These are phyloP conservation scores for Lepidocyrtoides sp. DNA, from an alignment of 2,888 invertebrate species.

Conservation along the genomic window DNA sequence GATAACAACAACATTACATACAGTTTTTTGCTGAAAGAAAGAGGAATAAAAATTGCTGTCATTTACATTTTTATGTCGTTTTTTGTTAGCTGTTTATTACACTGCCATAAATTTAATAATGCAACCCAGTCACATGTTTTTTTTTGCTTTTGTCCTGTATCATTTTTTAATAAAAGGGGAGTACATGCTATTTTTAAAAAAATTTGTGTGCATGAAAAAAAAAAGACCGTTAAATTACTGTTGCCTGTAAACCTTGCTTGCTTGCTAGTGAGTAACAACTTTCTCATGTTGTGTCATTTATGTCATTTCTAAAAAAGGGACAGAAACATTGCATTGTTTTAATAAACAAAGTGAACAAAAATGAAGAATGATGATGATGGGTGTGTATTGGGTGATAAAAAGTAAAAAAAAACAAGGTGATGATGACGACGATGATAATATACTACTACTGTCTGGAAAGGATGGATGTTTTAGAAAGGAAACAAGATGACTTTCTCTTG, in stretches of 20 bases:
- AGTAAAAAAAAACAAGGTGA: neutral
- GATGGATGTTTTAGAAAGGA: neutral
- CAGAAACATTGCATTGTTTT: neutral
- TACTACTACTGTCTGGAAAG: no score
- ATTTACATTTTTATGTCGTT: constrained; percentile 13
- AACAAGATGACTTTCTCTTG: constrained; percentile 7
- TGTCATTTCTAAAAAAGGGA: no score
- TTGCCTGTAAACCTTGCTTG: no score
- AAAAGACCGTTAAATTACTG: no score
- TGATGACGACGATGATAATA: neutral
- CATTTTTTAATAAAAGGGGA: neutral
- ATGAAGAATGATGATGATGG: neutral
- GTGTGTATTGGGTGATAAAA: constrained; percentile 1
- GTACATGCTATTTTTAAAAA: neutral
- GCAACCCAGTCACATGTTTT: neutral
- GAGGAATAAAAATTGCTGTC: neutral
- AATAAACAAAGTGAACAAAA: neutral
- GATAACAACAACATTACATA: neutral
- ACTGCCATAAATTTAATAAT: constrained; percentile 15
- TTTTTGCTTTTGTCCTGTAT: neutral
- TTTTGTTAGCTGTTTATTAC: neutral
- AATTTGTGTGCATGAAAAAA: no score
- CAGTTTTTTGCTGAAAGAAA: neutral
- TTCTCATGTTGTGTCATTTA: no score
- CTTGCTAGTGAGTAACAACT: no score